phyloP scores from a whole-genome alignment of 2,888 invertebrate genomes.

The Lasioglossum villosulum region DNA sequence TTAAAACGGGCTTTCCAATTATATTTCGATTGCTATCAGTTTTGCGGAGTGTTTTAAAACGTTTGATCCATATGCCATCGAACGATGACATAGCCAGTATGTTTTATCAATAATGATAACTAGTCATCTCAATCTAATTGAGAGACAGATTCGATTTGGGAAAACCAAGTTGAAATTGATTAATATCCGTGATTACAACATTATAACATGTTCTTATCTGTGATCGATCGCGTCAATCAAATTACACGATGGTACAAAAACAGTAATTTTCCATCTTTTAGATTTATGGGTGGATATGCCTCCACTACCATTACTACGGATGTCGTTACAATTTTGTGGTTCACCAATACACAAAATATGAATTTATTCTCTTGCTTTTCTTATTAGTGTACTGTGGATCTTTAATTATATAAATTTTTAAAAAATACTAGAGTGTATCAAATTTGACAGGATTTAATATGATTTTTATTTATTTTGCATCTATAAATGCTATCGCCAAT shows the following conservation, averaged over 20 bases:
- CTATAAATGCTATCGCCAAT: no score
- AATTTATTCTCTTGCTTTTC: neutral
- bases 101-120: neutral
- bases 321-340: neutral
- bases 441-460: no score
- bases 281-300: neutral
- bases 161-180: neutral
- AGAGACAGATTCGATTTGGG: neutral
- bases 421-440: no score
- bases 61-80: neutral
- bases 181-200: neutral
- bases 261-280: neutral
- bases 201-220: neutral
- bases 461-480: no score
- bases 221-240: neutral
- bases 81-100: neutral
- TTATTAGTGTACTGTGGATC: neutral
- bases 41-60: neutral
- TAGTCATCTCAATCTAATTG: neutral
- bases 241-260: neutral
- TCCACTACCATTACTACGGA: neutral
- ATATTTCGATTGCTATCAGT: neutral
- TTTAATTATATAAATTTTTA: no score
- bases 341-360: neutral
- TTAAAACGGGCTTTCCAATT: neutral